A percentile compares a stretch with the other conserved stretches of the same genome.
phyloP scores from a whole-genome alignment of 2,888 invertebrate genomes.

The Poecilobothrus nobilitatus region DNA sequence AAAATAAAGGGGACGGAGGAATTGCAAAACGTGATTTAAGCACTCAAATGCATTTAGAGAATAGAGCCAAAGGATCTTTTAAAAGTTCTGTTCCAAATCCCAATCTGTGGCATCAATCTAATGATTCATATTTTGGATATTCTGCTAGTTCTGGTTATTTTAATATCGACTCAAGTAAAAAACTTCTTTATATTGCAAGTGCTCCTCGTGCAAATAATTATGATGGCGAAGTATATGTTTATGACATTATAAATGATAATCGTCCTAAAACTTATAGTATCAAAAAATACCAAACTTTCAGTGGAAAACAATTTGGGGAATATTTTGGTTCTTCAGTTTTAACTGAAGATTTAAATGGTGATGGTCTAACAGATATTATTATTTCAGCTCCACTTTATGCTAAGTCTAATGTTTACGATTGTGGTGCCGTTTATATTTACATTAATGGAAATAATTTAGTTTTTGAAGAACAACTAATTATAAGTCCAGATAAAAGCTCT shows the following conservation, averaged over 20 bases:
- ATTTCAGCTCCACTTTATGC: constrained; percentile 49
- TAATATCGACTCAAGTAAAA: constrained; percentile 18
- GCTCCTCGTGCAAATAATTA: constrained; percentile 27
- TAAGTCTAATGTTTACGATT: constrained; percentile 29
- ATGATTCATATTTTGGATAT: constrained; percentile 30
- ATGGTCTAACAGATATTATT: constrained; percentile 51
- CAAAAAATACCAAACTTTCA: constrained; percentile 22
- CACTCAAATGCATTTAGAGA: background rate
- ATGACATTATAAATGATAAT: background rate
- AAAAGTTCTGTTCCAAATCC: constrained; percentile 36
- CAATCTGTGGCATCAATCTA: constrained; percentile 31
- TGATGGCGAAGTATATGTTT: constrained; percentile 24
- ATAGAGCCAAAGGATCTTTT: constrained; percentile 22
- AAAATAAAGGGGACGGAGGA: constrained; percentile 22
- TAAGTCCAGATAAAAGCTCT: constrained; percentile 17
- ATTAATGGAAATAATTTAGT: constrained; percentile 25
- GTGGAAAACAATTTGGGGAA: constrained; percentile 47
- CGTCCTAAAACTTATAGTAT: background rate
- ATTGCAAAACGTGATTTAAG: constrained; percentile 23
- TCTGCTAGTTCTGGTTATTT: constrained; percentile 28
- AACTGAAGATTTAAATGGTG: constrained; percentile 50
- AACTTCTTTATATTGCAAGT: constrained; percentile 27
- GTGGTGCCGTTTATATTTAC: constrained; percentile 28
- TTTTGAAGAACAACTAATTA: constrained; percentile 20
- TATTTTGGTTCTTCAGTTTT: constrained; percentile 53